A percentile compares a stretch with the other conserved stretches of the same genome.
These are phyloP conservation scores for Deroplatys truncata DNA, from an alignment of 2,888 invertebrate species.

Conservation along the genomic window DNA sequence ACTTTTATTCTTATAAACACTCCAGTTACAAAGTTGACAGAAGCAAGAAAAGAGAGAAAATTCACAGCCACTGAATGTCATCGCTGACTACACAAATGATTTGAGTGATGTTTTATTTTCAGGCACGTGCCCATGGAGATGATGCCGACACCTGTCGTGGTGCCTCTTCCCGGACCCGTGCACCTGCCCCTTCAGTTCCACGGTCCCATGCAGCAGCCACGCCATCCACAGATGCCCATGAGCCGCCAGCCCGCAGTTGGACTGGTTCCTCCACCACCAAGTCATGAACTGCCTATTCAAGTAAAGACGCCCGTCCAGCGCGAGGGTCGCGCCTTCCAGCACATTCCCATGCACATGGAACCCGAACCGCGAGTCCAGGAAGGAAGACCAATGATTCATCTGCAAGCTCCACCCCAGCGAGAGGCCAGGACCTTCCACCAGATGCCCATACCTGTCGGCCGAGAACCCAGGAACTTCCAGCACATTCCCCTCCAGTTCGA, in stretches of 20 bases:
- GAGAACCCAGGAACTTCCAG: slow-evolving; percentile 16
- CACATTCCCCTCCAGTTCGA: slow-evolving; percentile 24
- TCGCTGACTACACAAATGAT: too few relatives aligned
- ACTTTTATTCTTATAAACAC: too few relatives aligned
- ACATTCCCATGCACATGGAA: slow-evolving; percentile 23
- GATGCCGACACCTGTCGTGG: slow-evolving; percentile 47
- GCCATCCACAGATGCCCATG: neutral
- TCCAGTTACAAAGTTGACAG: too few relatives aligned
- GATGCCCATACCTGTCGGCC: slow-evolving; percentile 6
- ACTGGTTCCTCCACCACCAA: slow-evolving; percentile 19
- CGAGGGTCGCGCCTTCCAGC: slow-evolving; percentile 11
- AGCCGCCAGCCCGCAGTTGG: neutral
- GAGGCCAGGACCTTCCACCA: slow-evolving; percentile 21
- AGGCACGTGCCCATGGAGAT: slow-evolving; percentile 52
- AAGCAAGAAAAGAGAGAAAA: too few relatives aligned
- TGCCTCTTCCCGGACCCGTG: slow-evolving; percentile 37
- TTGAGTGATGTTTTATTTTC: neutral
- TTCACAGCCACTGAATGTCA: too few relatives aligned
- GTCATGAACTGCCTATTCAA: slow-evolving; percentile 8
- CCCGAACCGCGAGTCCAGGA: neutral
- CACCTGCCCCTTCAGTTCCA: slow-evolving; percentile 36
- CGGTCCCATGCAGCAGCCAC: slow-evolving; percentile 30
- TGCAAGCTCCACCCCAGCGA: slow-evolving; percentile 4
- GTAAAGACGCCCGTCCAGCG: neutral
- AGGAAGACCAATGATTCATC: neutral